Conservation (phyloP, 2,888 invertebrate genomes). For the Athalia rosae region DNA sequence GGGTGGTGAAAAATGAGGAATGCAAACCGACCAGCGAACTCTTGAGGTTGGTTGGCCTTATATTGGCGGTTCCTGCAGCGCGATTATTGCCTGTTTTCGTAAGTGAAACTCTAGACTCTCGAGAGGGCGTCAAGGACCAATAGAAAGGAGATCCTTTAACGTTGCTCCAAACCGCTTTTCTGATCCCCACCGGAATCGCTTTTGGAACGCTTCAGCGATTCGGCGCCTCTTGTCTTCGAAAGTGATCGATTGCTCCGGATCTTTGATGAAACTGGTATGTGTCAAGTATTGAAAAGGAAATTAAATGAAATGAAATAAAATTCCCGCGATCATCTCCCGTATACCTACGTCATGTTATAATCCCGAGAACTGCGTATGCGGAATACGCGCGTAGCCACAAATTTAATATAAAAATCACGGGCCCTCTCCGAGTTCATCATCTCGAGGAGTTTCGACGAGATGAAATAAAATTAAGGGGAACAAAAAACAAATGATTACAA, state of each 20-base stretch:
- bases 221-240: background rate
- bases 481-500: too few relatives aligned
- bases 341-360: too few relatives aligned
- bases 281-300: too few relatives aligned
- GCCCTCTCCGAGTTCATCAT: too few relatives aligned
- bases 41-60: slow-evolving; percentile 5
- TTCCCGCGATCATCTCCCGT: too few relatives aligned
- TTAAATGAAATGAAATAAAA: too few relatives aligned
- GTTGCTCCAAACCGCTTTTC: background rate
- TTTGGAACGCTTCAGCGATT: background rate
- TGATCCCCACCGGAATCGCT: background rate
- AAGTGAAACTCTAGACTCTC: slow-evolving; percentile 40
- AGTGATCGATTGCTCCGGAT: background rate
- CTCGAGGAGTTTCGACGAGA: too few relatives aligned
- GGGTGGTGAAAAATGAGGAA: background rate
- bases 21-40: slow-evolving; percentile 19
- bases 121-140: slow-evolving; percentile 27
- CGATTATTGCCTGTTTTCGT: slow-evolving; percentile 39
- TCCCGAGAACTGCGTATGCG: too few relatives aligned
- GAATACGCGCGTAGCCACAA: too few relatives aligned
- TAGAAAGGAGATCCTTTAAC: slow-evolving; percentile 18
- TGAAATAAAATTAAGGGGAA: too few relatives aligned
- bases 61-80: background rate
- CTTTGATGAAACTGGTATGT: slow-evolving; percentile 1
- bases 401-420: too few relatives aligned